Evolutionary conservation across 53 echinoderm and acorn worm genomes (phyloP), one percentile per base, ranked within the genome.

Genomic region (Antedon mediterranea): DNA sequence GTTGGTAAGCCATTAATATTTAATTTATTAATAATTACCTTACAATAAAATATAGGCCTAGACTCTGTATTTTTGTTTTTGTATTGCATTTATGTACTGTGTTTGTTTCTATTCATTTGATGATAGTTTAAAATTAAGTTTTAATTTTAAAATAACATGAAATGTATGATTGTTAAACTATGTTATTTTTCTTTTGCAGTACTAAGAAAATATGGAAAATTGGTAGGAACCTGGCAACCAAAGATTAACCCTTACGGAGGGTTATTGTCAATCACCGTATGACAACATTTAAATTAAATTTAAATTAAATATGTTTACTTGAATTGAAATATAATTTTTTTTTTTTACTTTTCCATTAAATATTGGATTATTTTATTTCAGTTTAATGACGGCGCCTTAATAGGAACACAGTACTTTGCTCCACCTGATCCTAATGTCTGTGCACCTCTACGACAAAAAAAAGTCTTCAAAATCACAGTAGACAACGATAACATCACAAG

Each of bases 211-310:
- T 88, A 85, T 83, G 84, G 88, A 29, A 78, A 88, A 57, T 34
- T 91, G 27, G 28, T 88, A 34, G 91, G 91, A 32, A 83, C 85
- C 15, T 91, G 91, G 91, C 91, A 91, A 71, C 83, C 91, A 34
- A 80, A 88, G 83, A 91, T 88, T 71, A 85, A 83, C 41, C 88
- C 88, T 3, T 91, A 91, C 75, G 91, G 91, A 42, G 91, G 91
- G 3, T 79, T 91, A 9, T 79, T 91, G 0, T 85, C 78, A 71
- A 81, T 91, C 33, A 79, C 80, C 82, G 91, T 91, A 88, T 34
- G 37, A 30, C 32, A 71, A 28, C 6, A 4, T 37, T 37, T 37
- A 37, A 6, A 37, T 37, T 37, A 4, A 37, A 37, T 37, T n/a
- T 6, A 4, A 37, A 37, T 37, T 37, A 37, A 37, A 37, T n/a